Evolutionary conservation across 2,113 vertebrate genomes (phyloP), one percentile per base, ranked within the genome.

Genomic region (Trogon melanurus): DNA sequence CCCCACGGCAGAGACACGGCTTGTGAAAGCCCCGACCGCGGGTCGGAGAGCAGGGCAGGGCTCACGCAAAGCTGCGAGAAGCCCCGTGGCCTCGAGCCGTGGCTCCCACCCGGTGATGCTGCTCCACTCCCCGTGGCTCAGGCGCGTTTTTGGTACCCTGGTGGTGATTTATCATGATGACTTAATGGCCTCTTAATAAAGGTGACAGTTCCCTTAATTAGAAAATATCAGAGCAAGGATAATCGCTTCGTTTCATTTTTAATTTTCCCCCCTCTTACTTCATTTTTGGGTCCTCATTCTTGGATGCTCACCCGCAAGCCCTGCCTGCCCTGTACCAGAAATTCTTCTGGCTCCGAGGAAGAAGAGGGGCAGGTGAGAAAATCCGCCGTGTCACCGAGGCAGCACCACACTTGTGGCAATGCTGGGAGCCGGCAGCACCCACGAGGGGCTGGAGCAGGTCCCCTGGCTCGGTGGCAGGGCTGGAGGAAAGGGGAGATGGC

Each of bases 201-300:
- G 94, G 75, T 89, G 94, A 95, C 95, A 88, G 75, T 79, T 95
- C 84, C 79, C 61, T 93, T 97, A 95, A 97, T 97, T 96, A 95
- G 79, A 93, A 96, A 60, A 81, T 83, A 94, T 74, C 41, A 1
- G 94, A 92, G 92, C 93, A 71, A 64, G 58, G 86, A 93, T 91
- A 95, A 96, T 95, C 89, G 81, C 89, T 94, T 93, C 67, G 85
- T 91, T 73, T 82, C 66, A 34, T 34, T 58, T 34, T 53, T 85
- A 76, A 74, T 61, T 79, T 22, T 10, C 26, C 22, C 7, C 13
- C 69, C 34, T 38, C n/a, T 56, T 86, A 61, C 51, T 84, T 84
- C 69, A 11, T 45, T 89, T 89, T 78, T 27, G 65, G 56, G 69
- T 45, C 41, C 51, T 57, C 38, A 17, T 64, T 32, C 82, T 50